Evolutionary conservation across 1,140 invertebrate genomes (phyloP), one percentile per base, ranked within the genome.

Genomic region (Samia ricini): DNA sequence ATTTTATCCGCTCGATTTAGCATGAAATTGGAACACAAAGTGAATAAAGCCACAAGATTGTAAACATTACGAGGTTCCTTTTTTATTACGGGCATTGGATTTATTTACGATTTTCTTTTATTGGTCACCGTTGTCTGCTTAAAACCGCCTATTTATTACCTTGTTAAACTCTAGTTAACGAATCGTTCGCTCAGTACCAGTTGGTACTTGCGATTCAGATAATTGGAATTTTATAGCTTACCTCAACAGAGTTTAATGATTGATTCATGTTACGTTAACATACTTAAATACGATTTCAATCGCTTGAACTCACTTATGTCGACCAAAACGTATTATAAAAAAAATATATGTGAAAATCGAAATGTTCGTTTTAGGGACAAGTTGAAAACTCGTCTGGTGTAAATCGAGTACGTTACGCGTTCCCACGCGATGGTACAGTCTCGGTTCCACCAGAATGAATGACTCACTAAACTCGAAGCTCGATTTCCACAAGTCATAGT

Each of bases 1-100:
- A 87, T 89, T 88, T 88, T 82, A 86, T 85, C 83, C 85, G 81
- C 84, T 86, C 83, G 84, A 89, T 89, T 89, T 89, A 89, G 87
- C 87, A 89, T 89, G 87, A 89, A 89, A 89, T 89, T 89, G 87
- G 83, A 88, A 86, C 79, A 88, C 87, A 89, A 88, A 89, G 87
- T 89, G 87, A 88, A 89, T 89, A 88, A 89, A 89, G 83, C 85
- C 83, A 89, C 87, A 86, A 86, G 87, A 89, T 88, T 85, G 85
- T 89, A 87, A 89, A 88, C 87, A 89, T 89, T 86, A 86, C 81
- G 82, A 86, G 80, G 80, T 83, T 86, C 79, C 84, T 82, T 90
- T 88, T 89, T 88, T 88, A 88, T 82, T 76, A 74, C 75, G 70
- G 76, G 71, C 76, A 83, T 81, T 85, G 76, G 76, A 72, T 73